A percentile compares a stretch with the other conserved stretches of the same genome.
Evolutionary conservation across 2,888 invertebrate genomes (phyloP).

Genomic region (Cyrtodaria siliqua): DNA sequence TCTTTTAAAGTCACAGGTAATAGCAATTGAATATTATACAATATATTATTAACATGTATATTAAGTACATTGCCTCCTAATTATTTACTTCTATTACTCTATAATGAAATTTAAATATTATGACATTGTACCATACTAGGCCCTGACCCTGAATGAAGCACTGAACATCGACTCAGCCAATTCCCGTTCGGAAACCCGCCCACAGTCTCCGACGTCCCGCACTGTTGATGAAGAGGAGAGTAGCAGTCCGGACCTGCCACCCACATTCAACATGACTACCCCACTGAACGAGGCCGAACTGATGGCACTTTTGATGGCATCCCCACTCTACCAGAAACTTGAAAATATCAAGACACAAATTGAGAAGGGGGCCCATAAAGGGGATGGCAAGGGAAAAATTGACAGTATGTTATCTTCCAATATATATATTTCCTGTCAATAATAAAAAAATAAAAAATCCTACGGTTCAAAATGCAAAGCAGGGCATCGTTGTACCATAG

Average conservation of each 20-base stretch:
- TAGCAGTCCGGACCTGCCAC: constrained; percentile 63
- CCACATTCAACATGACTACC: constrained; percentile 78
- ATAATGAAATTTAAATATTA: too few relatives aligned
- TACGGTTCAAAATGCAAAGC: too few relatives aligned
- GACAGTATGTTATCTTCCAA: constrained; percentile 30
- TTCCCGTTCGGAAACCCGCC: constrained; percentile 38
- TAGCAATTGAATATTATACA: too few relatives aligned
- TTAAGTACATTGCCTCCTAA: too few relatives aligned
- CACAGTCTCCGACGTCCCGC: constrained; percentile 27
- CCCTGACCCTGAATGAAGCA: constrained; percentile 80
- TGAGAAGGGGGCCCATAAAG: constrained; percentile 70
- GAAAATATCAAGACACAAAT: constrained; percentile 82
- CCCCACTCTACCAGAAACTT: constrained; percentile 84
- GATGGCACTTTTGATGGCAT: constrained; percentile 82
- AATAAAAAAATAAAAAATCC: too few relatives aligned
- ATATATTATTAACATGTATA: too few relatives aligned
- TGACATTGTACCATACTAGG: too few relatives aligned
- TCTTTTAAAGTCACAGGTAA: too few relatives aligned
- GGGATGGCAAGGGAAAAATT: constrained; percentile 31
- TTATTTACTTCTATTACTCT: too few relatives aligned
- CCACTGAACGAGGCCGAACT: constrained; percentile 83
- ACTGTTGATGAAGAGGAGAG: constrained; percentile 22
- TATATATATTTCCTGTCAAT: too few relatives aligned
- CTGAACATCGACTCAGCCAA: constrained; percentile 78
- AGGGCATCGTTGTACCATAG: too few relatives aligned